Evolutionary conservation across 2,888 invertebrate species (phyloP).

Genomic region (Trissoscelio sp.): DNA sequence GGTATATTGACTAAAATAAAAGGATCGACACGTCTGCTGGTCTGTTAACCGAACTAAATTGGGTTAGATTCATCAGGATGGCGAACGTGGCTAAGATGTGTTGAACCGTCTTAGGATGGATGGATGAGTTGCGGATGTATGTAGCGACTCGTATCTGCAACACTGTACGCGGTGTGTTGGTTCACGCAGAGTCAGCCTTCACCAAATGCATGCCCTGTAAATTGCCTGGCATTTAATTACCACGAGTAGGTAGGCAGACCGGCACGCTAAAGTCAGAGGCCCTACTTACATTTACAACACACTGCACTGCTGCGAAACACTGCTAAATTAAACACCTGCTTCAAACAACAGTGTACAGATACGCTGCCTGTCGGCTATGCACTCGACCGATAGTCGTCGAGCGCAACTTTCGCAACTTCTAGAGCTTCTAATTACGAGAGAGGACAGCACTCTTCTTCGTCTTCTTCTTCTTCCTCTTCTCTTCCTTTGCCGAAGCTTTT

Average conservation of each 20-base stretch:
- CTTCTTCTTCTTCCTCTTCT: slow-evolving; percentile 5
- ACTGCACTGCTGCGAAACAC: slow-evolving; percentile 74
- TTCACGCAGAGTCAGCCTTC: slow-evolving; percentile 72
- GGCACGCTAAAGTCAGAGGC: slow-evolving; percentile 76
- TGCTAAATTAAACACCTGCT: slow-evolving; percentile 80
- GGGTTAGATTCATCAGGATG: slow-evolving; percentile 75
- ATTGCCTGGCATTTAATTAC: slow-evolving; percentile 83
- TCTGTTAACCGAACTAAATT: slow-evolving; percentile 73
- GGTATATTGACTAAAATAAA: no score
- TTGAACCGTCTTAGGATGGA: slow-evolving; percentile 70
- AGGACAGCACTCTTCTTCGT: slow-evolving; percentile 41
- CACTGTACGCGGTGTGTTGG: slow-evolving; percentile 55
- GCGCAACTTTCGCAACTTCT: slow-evolving; percentile 58
- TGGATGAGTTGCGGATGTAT: slow-evolving; percentile 72
- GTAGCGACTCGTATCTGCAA: slow-evolving; percentile 71
- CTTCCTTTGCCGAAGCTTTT: neutral
- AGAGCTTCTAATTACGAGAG: slow-evolving; percentile 57
- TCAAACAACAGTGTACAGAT: slow-evolving; percentile 73
- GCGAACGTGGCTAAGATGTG: slow-evolving; percentile 66
- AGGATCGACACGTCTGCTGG: no score
- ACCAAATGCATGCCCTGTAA: slow-evolving; percentile 79
- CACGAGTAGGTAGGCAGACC: slow-evolving; percentile 80
- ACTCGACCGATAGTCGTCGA: slow-evolving; percentile 68
- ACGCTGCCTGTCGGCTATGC: slow-evolving; percentile 46
- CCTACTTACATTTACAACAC: slow-evolving; percentile 69